Percentiles rank a stretch among this genome's conserved stretches.
These are phyloP conservation scores for Carollia perspicillata DNA, from an alignment of 2,113 vertebrate genomes.

Conservation along the genomic window DNA sequence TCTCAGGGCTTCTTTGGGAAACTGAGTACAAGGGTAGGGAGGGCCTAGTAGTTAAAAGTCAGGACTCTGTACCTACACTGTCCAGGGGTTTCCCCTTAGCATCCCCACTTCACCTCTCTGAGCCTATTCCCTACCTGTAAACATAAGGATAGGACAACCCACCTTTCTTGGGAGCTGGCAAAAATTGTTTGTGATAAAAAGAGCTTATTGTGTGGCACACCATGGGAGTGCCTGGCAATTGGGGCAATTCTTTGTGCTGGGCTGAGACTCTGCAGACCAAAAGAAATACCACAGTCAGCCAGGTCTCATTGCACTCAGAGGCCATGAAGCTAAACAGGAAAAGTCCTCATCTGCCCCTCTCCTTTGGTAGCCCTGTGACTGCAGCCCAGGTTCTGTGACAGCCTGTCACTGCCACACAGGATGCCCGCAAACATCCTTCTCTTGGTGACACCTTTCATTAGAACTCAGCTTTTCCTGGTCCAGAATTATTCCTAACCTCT, in stretches of 20 bases:
- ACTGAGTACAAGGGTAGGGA: neutral
- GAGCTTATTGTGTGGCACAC: neutral
- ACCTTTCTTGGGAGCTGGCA: neutral
- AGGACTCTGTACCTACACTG: neutral
- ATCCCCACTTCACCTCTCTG: neutral
- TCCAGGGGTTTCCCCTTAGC: neutral
- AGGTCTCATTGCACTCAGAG: neutral
- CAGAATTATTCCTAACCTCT: conserved; percentile 1
- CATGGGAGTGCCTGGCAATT: neutral
- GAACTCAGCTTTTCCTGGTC: neutral
- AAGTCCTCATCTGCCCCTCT: neutral
- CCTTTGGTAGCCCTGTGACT: neutral
- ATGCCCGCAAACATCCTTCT: neutral
- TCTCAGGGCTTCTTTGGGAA: neutral
- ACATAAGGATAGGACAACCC: neutral
- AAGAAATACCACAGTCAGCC: neutral
- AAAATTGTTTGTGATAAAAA: neutral
- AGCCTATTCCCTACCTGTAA: neutral
- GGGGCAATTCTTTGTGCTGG: neutral
- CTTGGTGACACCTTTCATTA: neutral
- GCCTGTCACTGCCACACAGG: neutral
- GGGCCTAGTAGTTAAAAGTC: neutral
- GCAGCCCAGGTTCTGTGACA: neutral
- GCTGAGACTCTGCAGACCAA: neutral
- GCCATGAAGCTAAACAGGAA: neutral